phyloP scores from a whole-genome alignment of 2,113 vertebrate genomes.

The Clinocottus analis region DNA sequence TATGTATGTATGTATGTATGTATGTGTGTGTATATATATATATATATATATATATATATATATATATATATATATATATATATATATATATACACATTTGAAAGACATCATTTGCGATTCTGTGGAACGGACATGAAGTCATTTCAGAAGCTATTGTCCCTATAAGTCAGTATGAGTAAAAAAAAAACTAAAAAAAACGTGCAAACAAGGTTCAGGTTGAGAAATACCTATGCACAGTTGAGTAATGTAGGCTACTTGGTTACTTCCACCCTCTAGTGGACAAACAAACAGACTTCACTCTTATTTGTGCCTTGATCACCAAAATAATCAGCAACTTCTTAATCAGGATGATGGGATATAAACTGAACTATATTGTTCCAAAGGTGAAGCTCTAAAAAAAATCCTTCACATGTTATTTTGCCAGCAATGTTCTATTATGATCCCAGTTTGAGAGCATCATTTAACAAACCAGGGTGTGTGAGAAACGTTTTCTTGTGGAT shows the following conservation, averaged over 20 bases:
- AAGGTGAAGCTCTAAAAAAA: too few relatives aligned
- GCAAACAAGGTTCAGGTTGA: too few relatives aligned
- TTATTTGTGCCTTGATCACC: not conserved
- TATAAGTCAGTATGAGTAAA: too few relatives aligned
- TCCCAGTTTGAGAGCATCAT: not conserved
- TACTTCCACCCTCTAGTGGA: not conserved
- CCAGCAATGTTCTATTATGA: not conserved
- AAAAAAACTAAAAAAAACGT: too few relatives aligned
- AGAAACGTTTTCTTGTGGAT: constrained; percentile 19
- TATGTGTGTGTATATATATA: too few relatives aligned
- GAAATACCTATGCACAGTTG: not conserved
- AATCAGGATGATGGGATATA: not conserved
- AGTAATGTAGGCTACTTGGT: not conserved
- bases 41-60: too few relatives aligned
- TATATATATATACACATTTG: too few relatives aligned
- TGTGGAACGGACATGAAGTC: too few relatives aligned
- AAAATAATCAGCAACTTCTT: not conserved
- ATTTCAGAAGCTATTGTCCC: too few relatives aligned
- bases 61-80: too few relatives aligned
- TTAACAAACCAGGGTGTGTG: not conserved
- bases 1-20: too few relatives aligned
- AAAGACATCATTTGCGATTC: too few relatives aligned
- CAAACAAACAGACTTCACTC: not conserved
- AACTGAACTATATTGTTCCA: not conserved
- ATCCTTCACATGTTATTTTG: not conserved